These are phyloP conservation scores for Solea senegalensis DNA, from an alignment of 2,113 vertebrate genomes.

Conservation along the genomic window DNA sequence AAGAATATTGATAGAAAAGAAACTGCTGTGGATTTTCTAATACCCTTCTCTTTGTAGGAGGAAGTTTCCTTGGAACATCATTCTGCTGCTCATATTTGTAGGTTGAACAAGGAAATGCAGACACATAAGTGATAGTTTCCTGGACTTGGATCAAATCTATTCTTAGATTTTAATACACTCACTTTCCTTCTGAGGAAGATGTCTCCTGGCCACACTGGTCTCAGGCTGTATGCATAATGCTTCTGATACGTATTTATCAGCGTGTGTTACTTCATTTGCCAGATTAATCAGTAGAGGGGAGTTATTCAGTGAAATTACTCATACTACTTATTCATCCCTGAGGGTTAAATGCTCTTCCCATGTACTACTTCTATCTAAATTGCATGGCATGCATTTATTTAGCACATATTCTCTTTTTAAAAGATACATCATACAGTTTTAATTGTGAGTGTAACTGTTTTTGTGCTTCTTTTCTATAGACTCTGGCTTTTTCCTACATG, in stretches of 20 bases:
- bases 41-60: constrained; percentile 81
- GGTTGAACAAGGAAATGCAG: constrained; percentile 67
- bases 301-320: background rate
- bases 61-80: constrained; percentile 93
- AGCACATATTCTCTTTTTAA: background rate
- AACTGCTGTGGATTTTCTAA: background rate
- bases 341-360: background rate
- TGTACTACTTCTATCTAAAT: background rate
- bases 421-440: too few species aligned
- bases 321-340: background rate
- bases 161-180: background rate
- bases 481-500: constrained; percentile 94
- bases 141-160: background rate
- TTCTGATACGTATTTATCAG: constrained; percentile 25
- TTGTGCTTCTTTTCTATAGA: constrained; percentile 73
- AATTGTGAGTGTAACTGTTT: background rate
- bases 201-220: constrained; percentile 9
- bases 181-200: too few species aligned
- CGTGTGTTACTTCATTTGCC: background rate
- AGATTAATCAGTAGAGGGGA: background rate
- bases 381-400: background rate
- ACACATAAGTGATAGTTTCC: background rate
- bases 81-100: constrained; percentile 91
- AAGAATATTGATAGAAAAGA: background rate
- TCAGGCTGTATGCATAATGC: constrained; percentile 10